Conservation (phyloP, 2,888 invertebrate genomes). For the Limnephilus marmoratus region DNA sequence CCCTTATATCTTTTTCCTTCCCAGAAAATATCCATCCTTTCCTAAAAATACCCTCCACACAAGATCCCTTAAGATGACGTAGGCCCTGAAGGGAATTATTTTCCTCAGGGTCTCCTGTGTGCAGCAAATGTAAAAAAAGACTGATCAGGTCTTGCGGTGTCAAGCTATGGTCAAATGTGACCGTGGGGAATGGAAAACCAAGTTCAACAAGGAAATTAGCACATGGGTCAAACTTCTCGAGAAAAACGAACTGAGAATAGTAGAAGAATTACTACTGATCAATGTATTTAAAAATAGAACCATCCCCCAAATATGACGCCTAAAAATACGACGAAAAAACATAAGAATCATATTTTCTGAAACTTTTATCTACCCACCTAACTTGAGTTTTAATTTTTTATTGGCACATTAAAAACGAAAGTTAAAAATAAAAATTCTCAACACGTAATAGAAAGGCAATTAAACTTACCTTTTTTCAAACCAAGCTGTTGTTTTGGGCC, state of each 20-base stretch:
- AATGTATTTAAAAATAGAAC: not conserved
- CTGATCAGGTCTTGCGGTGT: too few species aligned
- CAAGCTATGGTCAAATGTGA: too few species aligned
- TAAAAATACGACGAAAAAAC: not conserved
- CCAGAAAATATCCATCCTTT: too few species aligned
- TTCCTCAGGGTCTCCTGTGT: too few species aligned
- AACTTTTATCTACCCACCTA: not conserved
- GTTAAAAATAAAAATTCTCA: constrained; percentile 6
- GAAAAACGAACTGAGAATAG: not conserved
- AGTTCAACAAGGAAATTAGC: too few species aligned
- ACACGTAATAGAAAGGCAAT: constrained; percentile 33
- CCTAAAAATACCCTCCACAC: too few species aligned
- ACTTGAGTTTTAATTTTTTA: not conserved
- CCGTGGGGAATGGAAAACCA: too few species aligned
- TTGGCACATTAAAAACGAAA: constrained; percentile 3
- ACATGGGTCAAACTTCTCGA: not conserved
- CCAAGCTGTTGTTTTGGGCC: constrained; percentile 42
- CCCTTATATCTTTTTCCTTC: too few species aligned
- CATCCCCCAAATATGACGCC: not conserved
- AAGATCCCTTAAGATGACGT: too few species aligned
- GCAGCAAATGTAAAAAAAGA: too few species aligned
- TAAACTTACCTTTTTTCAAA: constrained; percentile 24
- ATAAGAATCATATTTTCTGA: not conserved
- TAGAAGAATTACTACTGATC: not conserved
- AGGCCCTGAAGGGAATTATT: too few species aligned